Percentiles rank a stretch among this genome's conserved stretches.
phyloP scores from a whole-genome alignment of 2,888 invertebrate genomes.

The Cybosia mesomella region DNA sequence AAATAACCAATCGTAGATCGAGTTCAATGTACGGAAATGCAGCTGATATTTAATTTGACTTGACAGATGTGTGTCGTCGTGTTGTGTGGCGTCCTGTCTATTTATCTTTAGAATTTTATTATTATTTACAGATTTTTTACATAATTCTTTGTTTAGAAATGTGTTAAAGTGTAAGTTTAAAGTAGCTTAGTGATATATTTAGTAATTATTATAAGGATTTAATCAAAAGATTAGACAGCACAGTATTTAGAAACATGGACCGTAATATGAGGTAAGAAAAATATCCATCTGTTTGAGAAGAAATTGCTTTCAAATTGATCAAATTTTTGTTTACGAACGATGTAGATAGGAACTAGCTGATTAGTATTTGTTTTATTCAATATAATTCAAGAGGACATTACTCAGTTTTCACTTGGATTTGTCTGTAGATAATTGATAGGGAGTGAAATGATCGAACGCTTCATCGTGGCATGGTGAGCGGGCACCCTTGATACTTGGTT shows the following conservation, averaged over 20 bases:
- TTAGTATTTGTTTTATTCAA: background rate
- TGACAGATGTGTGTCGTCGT: constrained; percentile 66
- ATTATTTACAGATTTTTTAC: constrained; percentile 69
- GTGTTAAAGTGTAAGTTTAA: constrained; percentile 62
- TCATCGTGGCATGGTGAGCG: constrained; percentile 29
- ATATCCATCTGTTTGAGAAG: constrained; percentile 58
- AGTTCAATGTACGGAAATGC: constrained; percentile 62
- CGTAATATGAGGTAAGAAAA: constrained; percentile 82
- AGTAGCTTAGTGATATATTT: constrained; percentile 58
- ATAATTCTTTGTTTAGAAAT: constrained; percentile 67
- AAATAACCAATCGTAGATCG: constrained; percentile 52
- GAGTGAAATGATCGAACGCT: constrained; percentile 27
- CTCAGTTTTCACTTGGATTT: constrained; percentile 36
- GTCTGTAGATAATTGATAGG: constrained; percentile 28
- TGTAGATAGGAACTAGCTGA: background rate
- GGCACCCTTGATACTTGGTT: constrained; percentile 25
- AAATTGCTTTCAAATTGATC: constrained; percentile 47
- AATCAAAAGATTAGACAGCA: constrained; percentile 36
- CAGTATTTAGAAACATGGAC: constrained; percentile 72
- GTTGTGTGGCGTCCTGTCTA: constrained; percentile 77
- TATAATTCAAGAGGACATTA: constrained; percentile 23
- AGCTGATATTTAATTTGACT: constrained; percentile 52
- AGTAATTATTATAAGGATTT: constrained; percentile 51
- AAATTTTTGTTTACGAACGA: background rate
- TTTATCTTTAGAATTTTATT: constrained; percentile 74